Evolutionary conservation across 92 coral and sea anemone species (phyloP).

Genomic region (Micromussa lordhowensis): DNA sequence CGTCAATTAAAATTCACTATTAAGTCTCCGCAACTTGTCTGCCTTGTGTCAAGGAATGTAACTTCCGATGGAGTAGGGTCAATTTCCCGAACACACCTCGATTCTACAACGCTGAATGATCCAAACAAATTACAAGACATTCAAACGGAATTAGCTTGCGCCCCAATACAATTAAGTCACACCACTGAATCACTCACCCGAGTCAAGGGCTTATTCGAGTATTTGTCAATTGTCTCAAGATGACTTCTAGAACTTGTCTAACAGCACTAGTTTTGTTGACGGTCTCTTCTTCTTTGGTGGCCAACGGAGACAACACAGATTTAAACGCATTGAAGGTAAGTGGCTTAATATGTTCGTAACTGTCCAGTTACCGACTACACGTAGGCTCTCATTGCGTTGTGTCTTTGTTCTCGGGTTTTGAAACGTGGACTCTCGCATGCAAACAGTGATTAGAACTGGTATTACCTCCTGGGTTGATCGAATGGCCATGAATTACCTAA

Average conservation of each 20-base stretch:
- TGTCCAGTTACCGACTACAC: not conserved
- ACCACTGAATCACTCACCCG: conserved; percentile 9
- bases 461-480: conserved; percentile 16
- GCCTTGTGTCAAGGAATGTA: conserved; percentile 17
- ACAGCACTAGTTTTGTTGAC: conserved; percentile 32
- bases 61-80: conserved; percentile 29
- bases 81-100: conserved; percentile 37
- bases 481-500: not conserved
- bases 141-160: not conserved
- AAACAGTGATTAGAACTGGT: not conserved
- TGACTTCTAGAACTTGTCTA: conserved; percentile 44
- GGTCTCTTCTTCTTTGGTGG: conserved; percentile 30
- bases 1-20: conserved; percentile 48
- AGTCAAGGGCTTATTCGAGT: conserved; percentile 36
- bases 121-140: not conserved
- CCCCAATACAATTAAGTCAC: not conserved
- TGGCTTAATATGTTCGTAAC: not conserved
- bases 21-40: conserved; percentile 9
- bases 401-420: not conserved
- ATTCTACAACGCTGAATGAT: not conserved
- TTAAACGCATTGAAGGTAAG: conserved; percentile 29
- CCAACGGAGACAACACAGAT: not conserved
- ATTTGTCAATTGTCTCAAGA: conserved; percentile 45
- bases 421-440: not conserved
- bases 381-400: not conserved